Conservation (phyloP, 2,888 invertebrate genomes). For the Drosophila eohydei region DNA sequence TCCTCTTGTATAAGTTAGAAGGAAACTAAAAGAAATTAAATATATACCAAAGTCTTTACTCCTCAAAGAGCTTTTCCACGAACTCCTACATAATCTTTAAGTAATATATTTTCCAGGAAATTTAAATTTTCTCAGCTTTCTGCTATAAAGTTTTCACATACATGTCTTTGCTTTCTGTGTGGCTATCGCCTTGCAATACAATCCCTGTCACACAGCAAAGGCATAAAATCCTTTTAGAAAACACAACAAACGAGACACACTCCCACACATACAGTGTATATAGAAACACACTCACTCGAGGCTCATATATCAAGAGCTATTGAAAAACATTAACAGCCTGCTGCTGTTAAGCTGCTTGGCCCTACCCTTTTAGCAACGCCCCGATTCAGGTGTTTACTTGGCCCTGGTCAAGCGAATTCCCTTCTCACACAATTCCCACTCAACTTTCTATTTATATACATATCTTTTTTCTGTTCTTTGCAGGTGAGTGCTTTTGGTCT, state of each 20-base stretch:
- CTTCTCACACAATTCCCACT: constrained; percentile 4
- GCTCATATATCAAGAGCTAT: constrained; percentile 70
- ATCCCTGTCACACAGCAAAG: constrained; percentile 7
- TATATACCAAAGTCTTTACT: not conserved
- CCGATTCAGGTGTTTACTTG: not conserved
- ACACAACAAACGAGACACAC: constrained; percentile 13
- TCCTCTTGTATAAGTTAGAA: too few species aligned
- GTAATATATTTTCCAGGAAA: not conserved
- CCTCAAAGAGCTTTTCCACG: not conserved
- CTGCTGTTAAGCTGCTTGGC: constrained; percentile 26
- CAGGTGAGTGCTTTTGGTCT: constrained; percentile 67
- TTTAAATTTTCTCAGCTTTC: constrained; percentile 11
- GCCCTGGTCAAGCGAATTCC: constrained; percentile 33
- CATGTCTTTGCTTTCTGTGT: not conserved
- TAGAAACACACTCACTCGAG: constrained; percentile 22
- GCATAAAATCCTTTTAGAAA: constrained; percentile 12
- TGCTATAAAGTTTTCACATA: not conserved
- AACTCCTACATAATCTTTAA: too few species aligned
- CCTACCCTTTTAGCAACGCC: constrained; percentile 14
- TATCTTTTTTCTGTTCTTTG: constrained; percentile 39
- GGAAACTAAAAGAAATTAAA: too few species aligned
- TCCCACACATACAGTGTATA: constrained; percentile 21
- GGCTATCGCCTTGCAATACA: constrained; percentile 2
- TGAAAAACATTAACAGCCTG: constrained; percentile 69
- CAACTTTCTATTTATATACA: constrained; percentile 26